Conservation (phyloP, 2,113 vertebrate species). For the Ranitomeya variabilis region DNA sequence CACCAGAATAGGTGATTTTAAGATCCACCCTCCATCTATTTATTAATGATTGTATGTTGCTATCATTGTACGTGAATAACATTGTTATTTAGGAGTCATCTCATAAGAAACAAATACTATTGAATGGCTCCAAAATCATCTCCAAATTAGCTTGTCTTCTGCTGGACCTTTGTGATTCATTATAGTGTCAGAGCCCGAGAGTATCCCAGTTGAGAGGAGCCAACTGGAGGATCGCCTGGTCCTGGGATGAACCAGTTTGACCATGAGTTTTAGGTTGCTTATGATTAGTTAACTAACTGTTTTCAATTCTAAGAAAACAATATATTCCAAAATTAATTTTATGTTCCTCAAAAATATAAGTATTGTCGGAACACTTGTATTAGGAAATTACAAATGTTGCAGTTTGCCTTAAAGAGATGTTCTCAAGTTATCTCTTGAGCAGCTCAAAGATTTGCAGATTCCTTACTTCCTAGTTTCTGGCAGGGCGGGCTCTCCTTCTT, state of each 20-base stretch:
- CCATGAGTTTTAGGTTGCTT: not conserved
- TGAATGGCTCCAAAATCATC: not conserved
- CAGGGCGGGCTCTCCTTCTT: too few species aligned
- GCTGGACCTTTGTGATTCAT: not conserved
- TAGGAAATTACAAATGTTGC: not conserved
- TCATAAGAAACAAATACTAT: not conserved
- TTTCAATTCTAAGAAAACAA: not conserved
- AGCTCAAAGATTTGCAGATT: too few species aligned
- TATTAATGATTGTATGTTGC: not conserved
- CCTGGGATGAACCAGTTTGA: not conserved
- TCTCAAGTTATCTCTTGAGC: too few species aligned
- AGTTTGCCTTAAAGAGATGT: not conserved
- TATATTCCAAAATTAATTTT: not conserved
- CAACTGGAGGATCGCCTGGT: not conserved
- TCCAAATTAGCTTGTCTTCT: not conserved
- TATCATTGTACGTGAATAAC: not conserved
- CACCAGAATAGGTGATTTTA: not conserved
- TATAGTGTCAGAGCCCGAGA: not conserved
- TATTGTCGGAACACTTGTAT: not conserved
- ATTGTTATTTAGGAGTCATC: not conserved
- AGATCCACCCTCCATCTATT: too few species aligned
- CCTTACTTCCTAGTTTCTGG: too few species aligned
- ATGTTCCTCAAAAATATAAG: not conserved
- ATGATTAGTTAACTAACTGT: not conserved
- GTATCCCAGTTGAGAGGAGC: too few species aligned